phyloP scores from a whole-genome alignment of 2,888 invertebrate species.

The Hydriomena furcata region DNA sequence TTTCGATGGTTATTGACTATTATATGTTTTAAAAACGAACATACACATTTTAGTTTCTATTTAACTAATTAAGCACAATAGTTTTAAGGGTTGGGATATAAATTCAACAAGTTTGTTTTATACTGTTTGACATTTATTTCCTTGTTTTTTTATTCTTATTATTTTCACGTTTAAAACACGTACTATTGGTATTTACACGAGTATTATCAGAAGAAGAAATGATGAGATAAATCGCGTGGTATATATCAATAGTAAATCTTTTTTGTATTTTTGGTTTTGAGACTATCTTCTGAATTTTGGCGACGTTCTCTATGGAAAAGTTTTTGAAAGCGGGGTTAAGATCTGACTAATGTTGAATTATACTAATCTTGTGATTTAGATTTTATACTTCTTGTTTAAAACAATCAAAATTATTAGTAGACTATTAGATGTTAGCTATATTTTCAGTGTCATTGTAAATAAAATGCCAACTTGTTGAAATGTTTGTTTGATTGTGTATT shows the following conservation, averaged over 20 bases:
- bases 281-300: conserved; percentile 41
- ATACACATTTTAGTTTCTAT: conserved; percentile 64
- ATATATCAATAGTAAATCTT: too few relatives aligned
- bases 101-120: conserved; percentile 61
- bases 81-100: conserved; percentile 68
- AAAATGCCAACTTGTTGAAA: conserved; percentile 84
- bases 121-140: conserved; percentile 30
- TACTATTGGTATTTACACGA: too few relatives aligned
- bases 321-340: conserved; percentile 60
- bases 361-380: conserved; percentile 81
- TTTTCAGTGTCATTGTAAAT: conserved; percentile 84
- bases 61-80: conserved; percentile 74
- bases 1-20: conserved; percentile 76
- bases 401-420: conserved; percentile 82
- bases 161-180: too few relatives aligned
- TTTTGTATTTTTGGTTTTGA: conserved; percentile 54
- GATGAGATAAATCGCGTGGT: too few relatives aligned
- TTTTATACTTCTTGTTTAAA: conserved; percentile 84
- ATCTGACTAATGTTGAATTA: conserved; percentile 73
- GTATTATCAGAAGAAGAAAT: too few relatives aligned
- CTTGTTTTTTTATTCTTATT: too few relatives aligned
- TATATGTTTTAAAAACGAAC: conserved; percentile 56
- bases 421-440: conserved; percentile 82
- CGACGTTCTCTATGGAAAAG: conserved; percentile 46
- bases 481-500: conserved; percentile 62